These are phyloP conservation scores for Rhinopithecus roxellana DNA, from an alignment of 2,113 vertebrate genomes.

Conservation along the genomic window DNA sequence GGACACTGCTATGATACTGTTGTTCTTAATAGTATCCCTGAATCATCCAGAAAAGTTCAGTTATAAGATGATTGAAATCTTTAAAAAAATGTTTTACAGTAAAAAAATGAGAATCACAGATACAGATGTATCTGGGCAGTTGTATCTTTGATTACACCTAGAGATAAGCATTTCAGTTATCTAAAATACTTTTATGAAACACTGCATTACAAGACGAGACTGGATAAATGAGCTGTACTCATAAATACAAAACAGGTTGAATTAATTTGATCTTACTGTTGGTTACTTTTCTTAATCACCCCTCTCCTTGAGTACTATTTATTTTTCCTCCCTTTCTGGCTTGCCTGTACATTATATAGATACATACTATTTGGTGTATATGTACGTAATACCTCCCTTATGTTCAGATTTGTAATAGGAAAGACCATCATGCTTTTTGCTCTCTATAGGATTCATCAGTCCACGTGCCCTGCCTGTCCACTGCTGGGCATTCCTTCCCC, in stretches of 20 bases:
- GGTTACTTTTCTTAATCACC: not conserved
- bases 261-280: not conserved
- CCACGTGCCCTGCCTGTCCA: not conserved
- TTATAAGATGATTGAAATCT: not conserved
- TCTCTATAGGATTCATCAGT: not conserved
- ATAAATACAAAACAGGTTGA: not conserved
- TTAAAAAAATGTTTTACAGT: not conserved
- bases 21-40: not conserved
- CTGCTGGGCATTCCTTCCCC: not conserved
- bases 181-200: not conserved
- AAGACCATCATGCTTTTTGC: not conserved
- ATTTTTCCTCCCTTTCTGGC: not conserved
- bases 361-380: not conserved
- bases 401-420: not conserved
- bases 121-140: not conserved
- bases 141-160: not conserved
- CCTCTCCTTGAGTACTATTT: not conserved
- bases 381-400: not conserved
- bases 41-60: not conserved
- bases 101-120: not conserved
- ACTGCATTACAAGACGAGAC: not conserved
- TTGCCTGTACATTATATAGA: not conserved
- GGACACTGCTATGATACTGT: not conserved
- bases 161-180: not conserved
- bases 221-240: not conserved